These are phyloP conservation scores for Periophthalmus magnuspinnatus DNA, from an alignment of 2,797 vertebrate genomes.

Conservation along the genomic window DNA sequence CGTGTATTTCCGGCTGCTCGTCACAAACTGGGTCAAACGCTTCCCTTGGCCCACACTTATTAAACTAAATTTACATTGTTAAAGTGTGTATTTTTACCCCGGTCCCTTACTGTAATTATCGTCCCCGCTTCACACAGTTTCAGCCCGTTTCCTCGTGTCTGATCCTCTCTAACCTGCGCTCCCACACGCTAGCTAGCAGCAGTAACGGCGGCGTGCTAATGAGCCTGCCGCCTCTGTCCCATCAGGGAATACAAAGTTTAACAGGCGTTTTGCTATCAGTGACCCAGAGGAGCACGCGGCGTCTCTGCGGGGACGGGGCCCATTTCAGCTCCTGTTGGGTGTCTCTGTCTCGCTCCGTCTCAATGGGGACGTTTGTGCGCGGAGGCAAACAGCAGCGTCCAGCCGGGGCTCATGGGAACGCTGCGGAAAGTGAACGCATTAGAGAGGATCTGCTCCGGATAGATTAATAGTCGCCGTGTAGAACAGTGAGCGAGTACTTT, in stretches of 20 bases:
- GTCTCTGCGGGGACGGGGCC: slow-evolving; percentile 59
- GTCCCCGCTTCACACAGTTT: too few species aligned
- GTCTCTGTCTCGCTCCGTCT: slow-evolving; percentile 20
- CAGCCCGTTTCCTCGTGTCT: not conserved
- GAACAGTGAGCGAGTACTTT: too few species aligned
- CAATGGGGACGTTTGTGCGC: not conserved
- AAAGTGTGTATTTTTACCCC: too few species aligned
- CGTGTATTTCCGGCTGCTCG: too few species aligned
- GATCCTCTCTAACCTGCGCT: not conserved
- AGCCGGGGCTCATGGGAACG: not conserved
- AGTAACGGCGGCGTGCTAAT: slow-evolving; percentile 58
- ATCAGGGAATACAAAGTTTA: slow-evolving; percentile 74
- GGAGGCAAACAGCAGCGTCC: not conserved
- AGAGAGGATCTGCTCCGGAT: not conserved
- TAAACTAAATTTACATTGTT: too few species aligned
- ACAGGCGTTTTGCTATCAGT: slow-evolving; percentile 72
- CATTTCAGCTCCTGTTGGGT: slow-evolving; percentile 57
- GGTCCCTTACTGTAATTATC: too few species aligned
- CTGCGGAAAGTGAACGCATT: not conserved
- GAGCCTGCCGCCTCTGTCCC: slow-evolving; percentile 59
- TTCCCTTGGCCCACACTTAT: too few species aligned
- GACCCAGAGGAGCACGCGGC: slow-evolving; percentile 65
- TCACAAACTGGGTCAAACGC: too few species aligned
- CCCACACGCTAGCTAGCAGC: slow-evolving; percentile 19
- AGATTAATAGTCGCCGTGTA: not conserved